Evolutionary conservation across 1,140 invertebrate genomes (phyloP).

Genomic region (Trachelipus rathkii): DNA sequence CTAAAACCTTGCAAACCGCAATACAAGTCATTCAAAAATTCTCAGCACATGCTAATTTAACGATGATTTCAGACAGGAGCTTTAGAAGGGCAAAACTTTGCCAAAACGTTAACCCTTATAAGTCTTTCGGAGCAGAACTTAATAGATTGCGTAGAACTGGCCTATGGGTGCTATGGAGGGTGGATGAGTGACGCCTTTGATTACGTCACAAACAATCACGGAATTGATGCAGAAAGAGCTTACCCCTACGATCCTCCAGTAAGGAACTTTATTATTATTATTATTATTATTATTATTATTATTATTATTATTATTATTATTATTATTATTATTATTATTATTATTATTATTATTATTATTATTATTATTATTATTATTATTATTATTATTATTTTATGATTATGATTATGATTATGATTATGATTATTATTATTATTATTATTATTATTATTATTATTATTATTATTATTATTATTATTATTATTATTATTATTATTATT

Average conservation of each 20-base stretch:
- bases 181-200: not conserved
- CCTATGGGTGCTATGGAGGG: not conserved
- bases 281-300: not conserved
- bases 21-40: not conserved
- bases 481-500: conserved; percentile 5
- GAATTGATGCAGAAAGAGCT: not conserved
- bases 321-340: no score
- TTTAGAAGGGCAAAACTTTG: conserved; percentile 41
- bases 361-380: no score
- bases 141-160: not conserved
- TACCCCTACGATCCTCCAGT: not conserved
- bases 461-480: not conserved
- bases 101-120: not conserved
- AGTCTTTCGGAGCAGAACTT: conserved; percentile 7
- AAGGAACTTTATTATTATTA: not conserved
- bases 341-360: no score
- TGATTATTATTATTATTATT: no score
- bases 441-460: not conserved
- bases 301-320: no score
- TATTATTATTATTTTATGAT: no score
- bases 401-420: no score
- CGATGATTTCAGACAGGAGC: conserved; percentile 60
- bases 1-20: no score
- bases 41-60: not conserved
- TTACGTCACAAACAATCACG: not conserved